A percentile compares a stretch with the other conserved stretches of the same genome.
Conservation (phyloP, 2,888 invertebrate species). For the Strigamia maritima region DNA sequence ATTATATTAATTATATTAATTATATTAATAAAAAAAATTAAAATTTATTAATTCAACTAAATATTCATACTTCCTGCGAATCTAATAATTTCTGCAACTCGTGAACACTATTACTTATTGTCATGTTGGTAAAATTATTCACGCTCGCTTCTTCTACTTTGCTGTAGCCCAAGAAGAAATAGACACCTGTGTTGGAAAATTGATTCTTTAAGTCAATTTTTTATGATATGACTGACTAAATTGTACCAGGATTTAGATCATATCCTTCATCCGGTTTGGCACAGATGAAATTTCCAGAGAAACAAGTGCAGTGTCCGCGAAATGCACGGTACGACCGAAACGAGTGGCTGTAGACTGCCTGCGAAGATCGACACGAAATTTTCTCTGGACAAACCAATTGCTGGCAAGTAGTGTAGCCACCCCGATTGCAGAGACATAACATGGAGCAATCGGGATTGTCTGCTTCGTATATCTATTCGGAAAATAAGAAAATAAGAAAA, state of each 20-base stretch:
- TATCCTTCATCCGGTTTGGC: constrained; percentile 65
- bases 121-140: constrained; percentile 75
- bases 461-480: constrained; percentile 68
- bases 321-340: constrained; percentile 87
- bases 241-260: constrained; percentile 37
- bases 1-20: not conserved
- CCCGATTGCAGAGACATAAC: constrained; percentile 78
- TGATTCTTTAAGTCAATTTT: not conserved
- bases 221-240: not conserved
- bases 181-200: constrained; percentile 66
- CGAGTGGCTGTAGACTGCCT: constrained; percentile 60
- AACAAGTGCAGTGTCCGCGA: constrained; percentile 82
- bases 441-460: constrained; percentile 87
- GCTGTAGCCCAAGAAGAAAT: constrained; percentile 83
- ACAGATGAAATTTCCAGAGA: constrained; percentile 86
- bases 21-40: too few relatives aligned
- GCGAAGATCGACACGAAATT: constrained; percentile 41
- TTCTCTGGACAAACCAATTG: constrained; percentile 38
- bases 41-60: too few relatives aligned
- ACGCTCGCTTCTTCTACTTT: constrained; percentile 80
- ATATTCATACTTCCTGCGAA: not conserved
- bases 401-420: constrained; percentile 60
- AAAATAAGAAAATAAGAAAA: too few relatives aligned
- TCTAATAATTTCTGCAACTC: constrained; percentile 37
- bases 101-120: constrained; percentile 62